A percentile compares a stretch with the other conserved stretches of the same genome.
phyloP scores from a whole-genome alignment of 2,113 vertebrate genomes.

The Halichoerus grypus region DNA sequence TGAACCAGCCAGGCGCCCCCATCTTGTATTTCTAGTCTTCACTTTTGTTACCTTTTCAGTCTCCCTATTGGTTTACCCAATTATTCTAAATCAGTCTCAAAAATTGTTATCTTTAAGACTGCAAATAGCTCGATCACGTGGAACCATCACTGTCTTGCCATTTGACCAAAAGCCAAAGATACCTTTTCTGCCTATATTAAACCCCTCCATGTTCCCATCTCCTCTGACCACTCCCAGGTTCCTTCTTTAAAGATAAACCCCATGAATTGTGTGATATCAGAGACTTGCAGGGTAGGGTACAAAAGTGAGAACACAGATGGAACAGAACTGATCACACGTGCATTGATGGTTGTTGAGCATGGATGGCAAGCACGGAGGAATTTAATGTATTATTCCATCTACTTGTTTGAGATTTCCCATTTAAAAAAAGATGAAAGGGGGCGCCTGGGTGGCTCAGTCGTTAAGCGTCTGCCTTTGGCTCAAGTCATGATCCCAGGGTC shows the following conservation, averaged over 20 bases:
- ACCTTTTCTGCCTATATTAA: not conserved
- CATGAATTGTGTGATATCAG: constrained; percentile 34
- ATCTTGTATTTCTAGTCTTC: constrained; percentile 50
- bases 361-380: not conserved
- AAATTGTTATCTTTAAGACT: not conserved
- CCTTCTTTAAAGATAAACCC: constrained; percentile 55
- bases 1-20: not conserved
- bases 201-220: not conserved
- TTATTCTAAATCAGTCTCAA: constrained; percentile 48
- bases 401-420: constrained; percentile 7
- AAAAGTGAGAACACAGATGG: constrained; percentile 1
- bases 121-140: not conserved
- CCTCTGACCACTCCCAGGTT: not conserved
- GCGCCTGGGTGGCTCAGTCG: no score
- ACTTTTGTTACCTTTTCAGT: constrained; percentile 32
- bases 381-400: constrained; percentile 16
- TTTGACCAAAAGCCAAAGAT: not conserved
- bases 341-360: not conserved
- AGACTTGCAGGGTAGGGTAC: not conserved
- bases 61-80: not conserved
- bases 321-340: not conserved
- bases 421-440: constrained; percentile 1
- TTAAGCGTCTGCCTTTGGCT: no score
- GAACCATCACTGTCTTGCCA: constrained; percentile 11
- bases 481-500: no score